phyloP scores from a whole-genome alignment of 2,797 vertebrate species.

The Gastrophryne carolinensis region DNA sequence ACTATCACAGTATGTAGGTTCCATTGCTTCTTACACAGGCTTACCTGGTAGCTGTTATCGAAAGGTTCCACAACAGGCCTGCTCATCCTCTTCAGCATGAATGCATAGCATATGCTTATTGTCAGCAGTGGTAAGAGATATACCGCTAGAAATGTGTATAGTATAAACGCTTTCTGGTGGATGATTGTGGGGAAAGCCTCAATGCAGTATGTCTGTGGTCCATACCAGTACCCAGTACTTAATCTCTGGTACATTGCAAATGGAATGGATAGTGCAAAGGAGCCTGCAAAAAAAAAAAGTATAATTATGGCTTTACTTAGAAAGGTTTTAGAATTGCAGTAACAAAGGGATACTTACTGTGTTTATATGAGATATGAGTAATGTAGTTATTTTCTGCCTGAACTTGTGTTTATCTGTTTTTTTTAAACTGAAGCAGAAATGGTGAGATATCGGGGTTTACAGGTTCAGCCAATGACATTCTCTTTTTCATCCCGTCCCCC shows the following conservation, averaged over 20 bases:
- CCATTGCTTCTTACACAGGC: not conserved
- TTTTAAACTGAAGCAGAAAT: too few species aligned
- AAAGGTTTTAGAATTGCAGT: too few species aligned
- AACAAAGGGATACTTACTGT: too few species aligned
- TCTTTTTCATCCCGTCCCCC: too few species aligned
- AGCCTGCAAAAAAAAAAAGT: conserved; percentile 47
- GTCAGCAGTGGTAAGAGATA: conserved; percentile 59
- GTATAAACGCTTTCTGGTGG: conserved; percentile 55
- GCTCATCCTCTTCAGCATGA: conserved; percentile 57
- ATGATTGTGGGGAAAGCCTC: conserved; percentile 55
- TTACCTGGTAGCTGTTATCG: conserved; percentile 58
- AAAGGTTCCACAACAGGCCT: conserved; percentile 55
- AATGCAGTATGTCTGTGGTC: conserved; percentile 59
- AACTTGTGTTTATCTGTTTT: too few species aligned
- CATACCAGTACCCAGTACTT: conserved; percentile 60
- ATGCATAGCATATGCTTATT: conserved; percentile 56
- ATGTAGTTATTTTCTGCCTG: too few species aligned
- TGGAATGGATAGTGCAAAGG: conserved; percentile 55
- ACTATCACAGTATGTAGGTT: too few species aligned
- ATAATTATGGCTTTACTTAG: not conserved
- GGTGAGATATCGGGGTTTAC: too few species aligned
- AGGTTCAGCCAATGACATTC: too few species aligned
- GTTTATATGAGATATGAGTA: too few species aligned
- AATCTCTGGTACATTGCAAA: conserved; percentile 57
- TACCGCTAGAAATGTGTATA: conserved; percentile 60